A percentile compares a stretch with the other conserved stretches of the same genome.
Evolutionary conservation across 2,113 vertebrate genomes (phyloP).

Genomic region (Gallinago paraguaiae): DNA sequence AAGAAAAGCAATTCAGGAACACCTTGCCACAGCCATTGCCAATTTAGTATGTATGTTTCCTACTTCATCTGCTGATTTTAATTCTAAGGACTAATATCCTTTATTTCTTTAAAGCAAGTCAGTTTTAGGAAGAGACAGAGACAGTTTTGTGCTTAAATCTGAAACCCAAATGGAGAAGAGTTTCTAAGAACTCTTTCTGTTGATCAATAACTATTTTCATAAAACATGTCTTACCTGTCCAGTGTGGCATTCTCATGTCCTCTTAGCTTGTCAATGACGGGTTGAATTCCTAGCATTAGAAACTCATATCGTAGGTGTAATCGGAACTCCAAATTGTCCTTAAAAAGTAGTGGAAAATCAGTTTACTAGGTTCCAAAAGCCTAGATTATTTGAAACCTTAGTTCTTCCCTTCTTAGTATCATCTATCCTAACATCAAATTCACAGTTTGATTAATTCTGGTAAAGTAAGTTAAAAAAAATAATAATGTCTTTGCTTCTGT

Average conservation of each 20-base stretch:
- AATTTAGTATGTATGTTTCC: not conserved
- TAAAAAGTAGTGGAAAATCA: not conserved
- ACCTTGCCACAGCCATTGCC: not conserved
- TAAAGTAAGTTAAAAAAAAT: not conserved
- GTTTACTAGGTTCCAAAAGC: not conserved
- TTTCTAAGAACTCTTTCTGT: not conserved
- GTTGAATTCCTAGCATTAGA: constrained; percentile 97
- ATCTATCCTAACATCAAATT: not conserved
- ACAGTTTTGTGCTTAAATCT: not conserved
- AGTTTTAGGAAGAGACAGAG: not conserved
- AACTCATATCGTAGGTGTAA: constrained; percentile 96
- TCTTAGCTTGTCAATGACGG: constrained; percentile 94
- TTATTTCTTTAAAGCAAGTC: not conserved
- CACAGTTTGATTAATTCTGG: not conserved
- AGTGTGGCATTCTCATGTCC: constrained; percentile 93
- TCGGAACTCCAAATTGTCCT: constrained; percentile 97
- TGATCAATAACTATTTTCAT: not conserved
- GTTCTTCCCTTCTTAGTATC: not conserved
- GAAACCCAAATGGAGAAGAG: not conserved
- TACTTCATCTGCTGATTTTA: not conserved
- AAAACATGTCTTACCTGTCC: constrained; percentile 83
- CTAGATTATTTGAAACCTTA: not conserved
- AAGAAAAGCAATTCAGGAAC: not conserved
- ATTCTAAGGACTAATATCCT: not conserved
- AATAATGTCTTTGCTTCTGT: not conserved